Percentiles rank a stretch among this genome's conserved stretches.
These are phyloP conservation scores for Pelecanoides urinatrix DNA, from an alignment of 2,113 vertebrate species.

Conservation along the genomic window DNA sequence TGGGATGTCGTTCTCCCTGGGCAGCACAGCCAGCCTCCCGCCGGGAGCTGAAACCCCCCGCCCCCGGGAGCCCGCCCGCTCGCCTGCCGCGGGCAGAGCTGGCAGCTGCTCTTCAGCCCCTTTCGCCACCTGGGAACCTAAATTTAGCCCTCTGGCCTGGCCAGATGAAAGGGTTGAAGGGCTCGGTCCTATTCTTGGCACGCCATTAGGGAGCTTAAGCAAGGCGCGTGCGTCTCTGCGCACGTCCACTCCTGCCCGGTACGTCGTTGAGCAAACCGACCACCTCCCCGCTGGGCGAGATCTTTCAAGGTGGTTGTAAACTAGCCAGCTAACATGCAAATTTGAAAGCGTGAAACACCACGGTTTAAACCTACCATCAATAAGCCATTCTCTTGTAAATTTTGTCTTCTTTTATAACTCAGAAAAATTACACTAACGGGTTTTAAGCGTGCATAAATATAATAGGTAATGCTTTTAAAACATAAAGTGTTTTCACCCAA, in stretches of 20 bases:
- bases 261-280: rapidly evolving
- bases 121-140: neutral
- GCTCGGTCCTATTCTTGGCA: neutral
- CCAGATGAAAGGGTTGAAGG: neutral
- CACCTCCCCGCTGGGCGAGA: neutral
- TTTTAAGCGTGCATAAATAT: neutral
- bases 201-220: neutral
- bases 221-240: rapidly evolving
- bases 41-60: neutral
- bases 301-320: neutral
- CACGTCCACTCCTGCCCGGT: neutral
- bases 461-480: neutral
- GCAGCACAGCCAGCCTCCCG: neutral
- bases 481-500: neutral
- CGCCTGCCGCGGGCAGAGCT: neutral
- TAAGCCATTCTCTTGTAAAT: neutral
- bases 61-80: rapidly evolving
- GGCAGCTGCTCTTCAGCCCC: neutral
- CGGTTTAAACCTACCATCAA: neutral
- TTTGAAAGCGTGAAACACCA: neutral
- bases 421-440: neutral
- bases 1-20: too few relatives aligned
- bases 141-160: neutral
- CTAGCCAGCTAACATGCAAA: neutral
- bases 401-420: neutral